Evolutionary conservation across 2,888 invertebrate genomes (phyloP).

Genomic region (Melipona beecheii): DNA sequence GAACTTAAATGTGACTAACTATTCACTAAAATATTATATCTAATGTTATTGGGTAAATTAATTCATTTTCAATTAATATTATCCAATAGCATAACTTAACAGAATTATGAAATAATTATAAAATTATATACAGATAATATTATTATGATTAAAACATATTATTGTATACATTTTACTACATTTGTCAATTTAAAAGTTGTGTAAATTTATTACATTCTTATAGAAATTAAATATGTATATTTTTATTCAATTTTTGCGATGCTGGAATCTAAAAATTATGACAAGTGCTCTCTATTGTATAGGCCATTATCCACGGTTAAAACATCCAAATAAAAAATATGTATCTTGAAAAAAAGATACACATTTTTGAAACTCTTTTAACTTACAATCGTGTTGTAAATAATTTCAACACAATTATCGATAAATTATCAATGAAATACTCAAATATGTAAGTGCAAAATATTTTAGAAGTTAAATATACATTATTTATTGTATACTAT

Average conservation of each 20-base stretch:
- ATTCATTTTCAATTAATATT: background rate
- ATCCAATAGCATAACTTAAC: background rate
- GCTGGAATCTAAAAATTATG: background rate
- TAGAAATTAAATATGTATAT: background rate
- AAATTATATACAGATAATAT: background rate
- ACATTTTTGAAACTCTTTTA: background rate
- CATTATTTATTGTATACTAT: background rate
- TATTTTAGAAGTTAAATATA: conserved; percentile 17
- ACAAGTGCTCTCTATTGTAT: conserved; percentile 48
- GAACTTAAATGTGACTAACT: background rate
- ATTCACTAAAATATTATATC: background rate
- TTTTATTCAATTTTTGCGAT: background rate
- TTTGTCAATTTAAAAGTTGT: background rate
- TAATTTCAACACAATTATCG: background rate
- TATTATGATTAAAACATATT: background rate
- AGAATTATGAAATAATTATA: background rate
- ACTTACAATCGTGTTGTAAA: background rate
- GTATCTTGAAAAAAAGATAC: background rate
- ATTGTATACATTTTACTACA: background rate
- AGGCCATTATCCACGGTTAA: conserved; percentile 32
- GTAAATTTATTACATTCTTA: background rate
- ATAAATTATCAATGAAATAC: background rate
- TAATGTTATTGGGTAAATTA: background rate
- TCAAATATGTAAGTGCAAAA: background rate
- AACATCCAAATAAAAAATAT: conserved; percentile 5